Conservation (phyloP, 1,140 invertebrate genomes). For the Vanessa tameamea region DNA sequence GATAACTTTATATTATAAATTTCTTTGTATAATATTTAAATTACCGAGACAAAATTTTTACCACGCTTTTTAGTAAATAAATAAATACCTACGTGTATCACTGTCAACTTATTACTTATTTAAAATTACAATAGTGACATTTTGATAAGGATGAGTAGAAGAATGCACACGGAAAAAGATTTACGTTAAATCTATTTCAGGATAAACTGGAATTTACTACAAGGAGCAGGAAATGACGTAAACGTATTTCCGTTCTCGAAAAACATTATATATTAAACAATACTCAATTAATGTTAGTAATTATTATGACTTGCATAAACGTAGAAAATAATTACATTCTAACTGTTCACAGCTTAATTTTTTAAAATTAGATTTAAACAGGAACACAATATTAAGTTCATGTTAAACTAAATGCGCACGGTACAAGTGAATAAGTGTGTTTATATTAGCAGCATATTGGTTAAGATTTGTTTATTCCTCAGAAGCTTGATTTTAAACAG, state of each 20-base stretch:
- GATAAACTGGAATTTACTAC: constrained; percentile 14
- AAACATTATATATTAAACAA: neutral
- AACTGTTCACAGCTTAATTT: neutral
- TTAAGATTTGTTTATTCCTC: constrained; percentile 15
- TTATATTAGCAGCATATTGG: neutral
- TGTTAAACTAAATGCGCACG: no score
- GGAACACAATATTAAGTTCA: no score
- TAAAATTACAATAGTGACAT: neutral
- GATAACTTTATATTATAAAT: no score
- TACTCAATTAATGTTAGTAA: neutral
- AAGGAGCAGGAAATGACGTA: constrained; percentile 12
- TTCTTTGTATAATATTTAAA: no score
- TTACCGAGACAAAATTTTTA: no score
- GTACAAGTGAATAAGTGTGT: neutral
- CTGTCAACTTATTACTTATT: no score
- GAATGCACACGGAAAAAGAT: neutral
- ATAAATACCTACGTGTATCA: no score
- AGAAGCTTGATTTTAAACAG: constrained; percentile 22
- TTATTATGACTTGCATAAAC: neutral
- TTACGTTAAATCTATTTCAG: constrained; percentile 21
- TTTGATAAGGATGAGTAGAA: neutral
- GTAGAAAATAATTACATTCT: neutral
- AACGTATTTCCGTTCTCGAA: constrained; percentile 3
- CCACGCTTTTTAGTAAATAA: no score
- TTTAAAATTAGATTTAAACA: no score